Evolutionary conservation across 64 coral and sea anemone genomes (phyloP).

Genomic region (Pocillopora damicornis): DNA sequence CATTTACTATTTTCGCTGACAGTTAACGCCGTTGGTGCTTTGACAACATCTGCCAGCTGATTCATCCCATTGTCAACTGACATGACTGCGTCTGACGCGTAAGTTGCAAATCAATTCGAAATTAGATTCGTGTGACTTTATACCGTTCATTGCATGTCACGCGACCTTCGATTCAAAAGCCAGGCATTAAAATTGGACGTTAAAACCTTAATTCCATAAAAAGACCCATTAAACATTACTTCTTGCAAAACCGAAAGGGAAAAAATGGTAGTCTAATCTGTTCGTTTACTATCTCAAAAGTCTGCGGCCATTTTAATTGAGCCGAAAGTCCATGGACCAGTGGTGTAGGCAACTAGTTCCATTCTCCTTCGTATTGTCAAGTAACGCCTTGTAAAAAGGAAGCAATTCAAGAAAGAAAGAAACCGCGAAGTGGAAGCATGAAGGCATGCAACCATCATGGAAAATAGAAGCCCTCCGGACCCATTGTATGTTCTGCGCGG

Average conservation of each 20-base stretch:
- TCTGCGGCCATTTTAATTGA: neutral
- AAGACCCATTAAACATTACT: neutral
- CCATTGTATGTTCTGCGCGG: conserved; percentile 68
- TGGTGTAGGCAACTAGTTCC: neutral
- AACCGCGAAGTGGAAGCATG: neutral
- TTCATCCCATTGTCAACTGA: neutral
- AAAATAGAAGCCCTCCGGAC: conserved; percentile 37
- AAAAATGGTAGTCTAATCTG: no score
- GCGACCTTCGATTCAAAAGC: no score
- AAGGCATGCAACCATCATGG: conserved; percentile 5
- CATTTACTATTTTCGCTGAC: no score
- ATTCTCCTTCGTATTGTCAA: neutral
- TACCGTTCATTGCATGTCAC: neutral
- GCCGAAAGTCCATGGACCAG: neutral
- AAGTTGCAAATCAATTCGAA: neutral
- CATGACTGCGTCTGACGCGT: neutral
- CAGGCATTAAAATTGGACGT: no score
- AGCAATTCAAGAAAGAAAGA: neutral
- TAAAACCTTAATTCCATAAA: neutral
- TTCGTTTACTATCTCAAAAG: neutral
- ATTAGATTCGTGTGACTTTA: conserved; percentile 13
- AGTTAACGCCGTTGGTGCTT: no score
- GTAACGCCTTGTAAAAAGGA: conserved; percentile 8
- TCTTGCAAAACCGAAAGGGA: neutral
- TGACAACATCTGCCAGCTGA: neutral